Evolutionary conservation across 2,888 invertebrate species (phyloP), one percentile per base, ranked within the genome.

Genomic region (Rhamnusium bicolor): DNA sequence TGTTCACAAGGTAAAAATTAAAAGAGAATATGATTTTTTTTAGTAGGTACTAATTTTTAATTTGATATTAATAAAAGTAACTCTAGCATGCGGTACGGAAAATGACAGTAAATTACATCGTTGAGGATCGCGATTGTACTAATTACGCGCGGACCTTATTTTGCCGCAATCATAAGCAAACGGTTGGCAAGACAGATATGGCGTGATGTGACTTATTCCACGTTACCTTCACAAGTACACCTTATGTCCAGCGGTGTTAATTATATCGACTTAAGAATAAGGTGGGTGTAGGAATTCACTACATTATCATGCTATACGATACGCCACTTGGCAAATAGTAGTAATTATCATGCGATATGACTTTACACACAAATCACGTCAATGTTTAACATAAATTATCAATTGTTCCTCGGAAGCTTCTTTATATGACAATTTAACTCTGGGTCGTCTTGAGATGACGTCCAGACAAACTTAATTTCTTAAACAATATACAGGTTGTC

Each of bases 341-440:
- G 81, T 80, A 82, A 83, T 83, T 83, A 83, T 80, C 81, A 78
- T 80, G 82, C 79, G 79, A 82, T 81, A 82, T 80, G 72, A 77
- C 77, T 78, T 65, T 73, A 70, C 71, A 78, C 78, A 77, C 79
- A 81, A 80, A 80, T 81, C 81, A 80, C 76, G 75, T 68, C 72
- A 53, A 72, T 70, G 69, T 74, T 76, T 76, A 73, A 79, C 79
- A 81, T 81, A 81, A 80, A 78, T 81, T 77, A 71, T 71, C 71
- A 69, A 71, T 75, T 75, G 72, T 71, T 72, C 71, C 46, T 72
- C 72, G 60, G 72, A 68, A 69, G 46, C 66, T 69, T 56, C 73
- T 72, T 69, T 69, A 29, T 56, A 32, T 19, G 54, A 47, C 51
- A 32, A 12, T 29, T n/a, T 47, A 21, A n/a, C 40, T 40, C n/a